These are phyloP conservation scores for Caerostris extrusa DNA, from an alignment of 1,140 invertebrate species.

Conservation along the genomic window DNA sequence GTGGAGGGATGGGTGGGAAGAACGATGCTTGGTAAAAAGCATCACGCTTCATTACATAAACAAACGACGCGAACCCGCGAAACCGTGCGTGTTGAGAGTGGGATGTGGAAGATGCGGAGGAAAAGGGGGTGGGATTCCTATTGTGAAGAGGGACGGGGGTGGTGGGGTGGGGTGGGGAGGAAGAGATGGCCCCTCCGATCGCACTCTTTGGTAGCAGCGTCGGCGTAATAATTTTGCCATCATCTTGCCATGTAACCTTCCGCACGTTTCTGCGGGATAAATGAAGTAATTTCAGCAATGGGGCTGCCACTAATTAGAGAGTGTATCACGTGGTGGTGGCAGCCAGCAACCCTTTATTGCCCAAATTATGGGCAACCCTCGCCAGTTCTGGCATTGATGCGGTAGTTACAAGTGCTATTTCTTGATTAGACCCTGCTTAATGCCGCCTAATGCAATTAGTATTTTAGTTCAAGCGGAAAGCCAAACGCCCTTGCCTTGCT, in stretches of 20 bases:
- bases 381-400: slow-evolving; percentile 66
- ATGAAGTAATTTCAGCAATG: slow-evolving; percentile 75
- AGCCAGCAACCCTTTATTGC: slow-evolving; percentile 75
- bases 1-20: too few species aligned
- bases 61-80: slow-evolving; percentile 69
- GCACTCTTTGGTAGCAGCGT: slow-evolving; percentile 61
- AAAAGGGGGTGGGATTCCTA: slow-evolving; percentile 11
- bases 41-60: slow-evolving; percentile 73
- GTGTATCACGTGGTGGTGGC: slow-evolving; percentile 74
- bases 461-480: slow-evolving; percentile 72
- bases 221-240: slow-evolving; percentile 73
- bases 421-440: slow-evolving; percentile 74
- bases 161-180: neutral
- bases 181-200: slow-evolving; percentile 30
- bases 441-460: slow-evolving; percentile 75
- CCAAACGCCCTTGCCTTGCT: slow-evolving; percentile 69
- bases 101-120: slow-evolving; percentile 17
- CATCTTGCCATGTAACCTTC: slow-evolving; percentile 66
- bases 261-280: slow-evolving; percentile 70
- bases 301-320: slow-evolving; percentile 73
- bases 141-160: slow-evolving; percentile 27
- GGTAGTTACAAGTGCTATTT: slow-evolving; percentile 77
- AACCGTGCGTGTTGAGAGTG: slow-evolving; percentile 72
- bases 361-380: slow-evolving; percentile 72
- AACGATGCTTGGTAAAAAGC: slow-evolving; percentile 11